These are phyloP conservation scores for Autographa gamma DNA, from an alignment of 2,888 invertebrate species.

Conservation along the genomic window DNA sequence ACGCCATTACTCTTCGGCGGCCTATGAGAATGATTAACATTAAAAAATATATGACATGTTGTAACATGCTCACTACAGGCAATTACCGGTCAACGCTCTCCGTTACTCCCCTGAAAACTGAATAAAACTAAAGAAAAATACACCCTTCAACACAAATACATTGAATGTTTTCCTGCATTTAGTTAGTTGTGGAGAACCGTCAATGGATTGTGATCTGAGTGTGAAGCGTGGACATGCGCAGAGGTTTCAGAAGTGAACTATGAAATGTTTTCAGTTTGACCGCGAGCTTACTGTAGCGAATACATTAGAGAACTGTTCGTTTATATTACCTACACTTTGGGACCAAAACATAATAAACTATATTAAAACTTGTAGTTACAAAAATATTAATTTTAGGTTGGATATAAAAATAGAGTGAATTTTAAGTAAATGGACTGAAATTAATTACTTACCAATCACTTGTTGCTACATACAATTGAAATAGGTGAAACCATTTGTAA, in stretches of 20 bases:
- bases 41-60: constrained; percentile 46
- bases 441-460: constrained; percentile 28
- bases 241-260: constrained; percentile 56
- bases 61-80: constrained; percentile 28
- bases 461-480: constrained; percentile 25
- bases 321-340: not conserved
- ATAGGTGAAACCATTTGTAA: constrained; percentile 7
- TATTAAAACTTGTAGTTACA: not conserved
- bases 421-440: constrained; percentile 26
- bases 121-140: constrained; percentile 31
- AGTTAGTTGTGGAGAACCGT: not conserved
- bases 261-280: constrained; percentile 73
- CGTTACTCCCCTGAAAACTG: constrained; percentile 30
- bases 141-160: constrained; percentile 15
- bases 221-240: constrained; percentile 67
- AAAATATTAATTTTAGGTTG: not conserved
- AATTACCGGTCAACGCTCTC: constrained; percentile 62
- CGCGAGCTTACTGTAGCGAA: constrained; percentile 60
- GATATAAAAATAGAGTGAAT: not conserved
- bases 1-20: constrained; percentile 25
- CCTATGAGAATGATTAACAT: constrained; percentile 35
- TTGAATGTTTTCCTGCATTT: constrained; percentile 1
- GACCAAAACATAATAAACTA: not conserved
- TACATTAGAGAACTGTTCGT: constrained; percentile 19
- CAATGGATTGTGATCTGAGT: constrained; percentile 21